These are phyloP conservation scores for Calliopum simillimum DNA, from an alignment of 2,888 invertebrate genomes.

Conservation along the genomic window DNA sequence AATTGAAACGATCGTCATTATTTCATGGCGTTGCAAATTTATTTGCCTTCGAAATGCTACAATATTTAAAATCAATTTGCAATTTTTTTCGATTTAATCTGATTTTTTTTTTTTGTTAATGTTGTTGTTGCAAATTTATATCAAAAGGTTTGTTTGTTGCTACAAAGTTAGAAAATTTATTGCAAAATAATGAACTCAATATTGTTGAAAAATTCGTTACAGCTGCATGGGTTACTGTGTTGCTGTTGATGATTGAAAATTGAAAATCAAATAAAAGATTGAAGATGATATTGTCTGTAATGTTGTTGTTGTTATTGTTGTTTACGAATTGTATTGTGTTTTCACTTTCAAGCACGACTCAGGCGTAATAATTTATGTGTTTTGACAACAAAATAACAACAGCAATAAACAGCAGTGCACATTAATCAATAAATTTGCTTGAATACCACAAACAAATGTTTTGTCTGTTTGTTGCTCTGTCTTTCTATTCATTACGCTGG, in stretches of 20 bases:
- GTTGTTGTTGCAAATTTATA: neutral
- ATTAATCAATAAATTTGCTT: slow-evolving; percentile 66
- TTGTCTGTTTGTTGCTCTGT: neutral
- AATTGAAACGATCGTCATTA: neutral
- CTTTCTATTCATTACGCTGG: neutral
- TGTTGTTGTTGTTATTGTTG: neutral
- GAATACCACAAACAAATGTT: slow-evolving; percentile 43
- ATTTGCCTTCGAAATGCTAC: neutral
- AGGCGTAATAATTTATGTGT: slow-evolving; percentile 19
- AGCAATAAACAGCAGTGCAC: slow-evolving; percentile 36
- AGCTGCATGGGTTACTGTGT: slow-evolving; percentile 40
- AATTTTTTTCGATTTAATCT: neutral
- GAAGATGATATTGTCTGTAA: neutral
- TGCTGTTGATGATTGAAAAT: neutral
- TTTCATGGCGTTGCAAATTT: neutral
- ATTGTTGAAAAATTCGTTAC: slow-evolving; percentile 56
- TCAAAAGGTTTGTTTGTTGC: neutral
- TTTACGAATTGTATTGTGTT: neutral
- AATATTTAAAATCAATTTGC: slow-evolving; percentile 20
- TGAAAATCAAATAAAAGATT: neutral
- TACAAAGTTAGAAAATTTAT: slow-evolving; percentile 54
- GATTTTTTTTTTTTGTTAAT: neutral
- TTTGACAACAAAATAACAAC: neutral
- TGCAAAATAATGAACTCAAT: slow-evolving; percentile 62
- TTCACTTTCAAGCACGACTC: neutral